Evolutionary conservation across 2,888 invertebrate species (phyloP).

Genomic region (Rhimphoctona megacephalus): DNA sequence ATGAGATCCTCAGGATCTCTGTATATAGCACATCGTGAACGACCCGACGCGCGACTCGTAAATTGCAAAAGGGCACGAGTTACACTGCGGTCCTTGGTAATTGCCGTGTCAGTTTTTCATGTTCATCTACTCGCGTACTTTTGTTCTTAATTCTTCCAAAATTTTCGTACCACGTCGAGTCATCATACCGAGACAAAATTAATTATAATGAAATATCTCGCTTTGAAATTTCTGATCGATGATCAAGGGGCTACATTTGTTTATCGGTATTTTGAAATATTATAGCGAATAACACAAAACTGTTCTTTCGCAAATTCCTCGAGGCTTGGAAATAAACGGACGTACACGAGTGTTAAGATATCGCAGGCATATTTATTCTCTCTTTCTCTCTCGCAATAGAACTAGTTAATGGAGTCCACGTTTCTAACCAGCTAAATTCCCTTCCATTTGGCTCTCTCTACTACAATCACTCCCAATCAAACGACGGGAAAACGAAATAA

Average conservation of each 20-base stretch:
- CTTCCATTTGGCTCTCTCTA: conserved; percentile 7
- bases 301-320: conserved; percentile 43
- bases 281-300: background rate
- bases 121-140: conserved; percentile 18
- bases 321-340: conserved; percentile 29
- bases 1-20: conserved; percentile 40
- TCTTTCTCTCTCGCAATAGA: background rate
- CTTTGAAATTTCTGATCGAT: background rate
- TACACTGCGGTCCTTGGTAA: conserved; percentile 50
- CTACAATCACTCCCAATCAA: conserved; percentile 1
- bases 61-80: conserved; percentile 62
- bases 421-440: conserved; percentile 17
- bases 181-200: conserved; percentile 19
- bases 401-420: conserved; percentile 55
- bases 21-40: conserved; percentile 21
- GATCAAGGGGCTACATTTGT: background rate
- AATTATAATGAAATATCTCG: conserved; percentile 18
- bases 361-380: conserved; percentile 35
- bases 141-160: conserved; percentile 21
- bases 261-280: background rate
- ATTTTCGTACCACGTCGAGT: conserved; percentile 21
- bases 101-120: conserved; percentile 47
- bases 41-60: conserved; percentile 65
- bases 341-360: conserved; percentile 53
- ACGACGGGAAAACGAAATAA: conserved; percentile 55